A percentile compares a stretch with the other conserved stretches of the same genome.
Conservation (phyloP, 2,888 invertebrate genomes). For the Drepana falcataria region DNA sequence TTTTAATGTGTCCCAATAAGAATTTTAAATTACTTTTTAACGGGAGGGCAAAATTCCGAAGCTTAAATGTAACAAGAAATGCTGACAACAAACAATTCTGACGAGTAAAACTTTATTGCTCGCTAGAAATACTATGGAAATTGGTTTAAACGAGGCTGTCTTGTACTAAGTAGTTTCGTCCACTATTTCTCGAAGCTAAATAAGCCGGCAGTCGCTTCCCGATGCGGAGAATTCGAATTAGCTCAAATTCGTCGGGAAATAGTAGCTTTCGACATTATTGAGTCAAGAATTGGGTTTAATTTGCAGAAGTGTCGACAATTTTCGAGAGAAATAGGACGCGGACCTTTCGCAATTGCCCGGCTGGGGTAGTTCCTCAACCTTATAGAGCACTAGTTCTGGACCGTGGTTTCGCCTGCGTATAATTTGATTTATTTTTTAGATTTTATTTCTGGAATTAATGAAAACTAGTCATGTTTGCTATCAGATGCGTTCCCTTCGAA, state of each 20-base stretch:
- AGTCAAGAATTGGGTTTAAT: background rate
- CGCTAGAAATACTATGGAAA: slow-evolving; percentile 8
- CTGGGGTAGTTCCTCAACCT: too few species aligned
- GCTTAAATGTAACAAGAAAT: background rate
- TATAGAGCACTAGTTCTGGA: too few species aligned
- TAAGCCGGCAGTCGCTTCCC: background rate
- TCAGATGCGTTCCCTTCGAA: too few species aligned
- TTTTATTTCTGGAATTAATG: too few species aligned
- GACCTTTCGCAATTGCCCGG: too few species aligned
- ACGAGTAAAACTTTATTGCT: background rate
- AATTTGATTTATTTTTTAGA: too few species aligned
- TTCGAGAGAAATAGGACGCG: background rate
- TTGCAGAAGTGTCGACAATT: background rate
- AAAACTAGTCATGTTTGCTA: too few species aligned
- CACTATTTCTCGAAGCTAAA: background rate
- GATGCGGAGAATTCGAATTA: background rate
- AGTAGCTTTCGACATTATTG: background rate
- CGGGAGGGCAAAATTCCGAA: background rate
- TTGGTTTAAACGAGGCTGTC: slow-evolving; percentile 20
- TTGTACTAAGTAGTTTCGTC: slow-evolving; percentile 4
- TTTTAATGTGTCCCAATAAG: slow-evolving; percentile 1
- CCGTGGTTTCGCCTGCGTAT: too few species aligned
- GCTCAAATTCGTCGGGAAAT: background rate
- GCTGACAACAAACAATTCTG: background rate
- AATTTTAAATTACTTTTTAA: background rate